Evolutionary conservation across 1,140 invertebrate species (phyloP), one percentile per base, ranked within the genome.

Genomic region (Drosophila kikkawai): DNA sequence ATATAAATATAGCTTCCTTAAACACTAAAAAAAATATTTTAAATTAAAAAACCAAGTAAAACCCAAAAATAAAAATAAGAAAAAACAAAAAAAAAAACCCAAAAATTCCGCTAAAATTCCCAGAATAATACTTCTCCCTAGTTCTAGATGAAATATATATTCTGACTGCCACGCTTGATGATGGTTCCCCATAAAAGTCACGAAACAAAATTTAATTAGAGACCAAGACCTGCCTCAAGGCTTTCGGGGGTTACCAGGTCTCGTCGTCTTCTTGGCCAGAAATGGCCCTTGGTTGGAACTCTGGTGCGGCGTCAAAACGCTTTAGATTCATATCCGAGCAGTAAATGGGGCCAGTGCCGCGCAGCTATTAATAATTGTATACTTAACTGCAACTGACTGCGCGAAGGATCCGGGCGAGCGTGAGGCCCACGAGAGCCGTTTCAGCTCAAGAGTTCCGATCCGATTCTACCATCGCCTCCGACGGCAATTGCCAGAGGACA

Each of bases 361-460:
- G 64, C 36, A 29, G 70, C 69, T 56, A 75, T 75, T 75, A 74
- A 75, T 74, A 75, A 74, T 55, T 75, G 58, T 75, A 42, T 74
- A 36, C 71, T 75, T 75, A 64, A 75, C 71, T 63, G 69, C 50
- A 75, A 47, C 57, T 56, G 36, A 45, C 45, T 36, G 42, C 36
- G 42, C 34, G 19, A 58, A 57, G 53, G 53, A 56, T 15, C 41
- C 13, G 36, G 32, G 44, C 61, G 55, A 32, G 60, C 29, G 42
- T 42, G 36, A 36, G 39, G 53, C 45, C 57, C 64, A 42, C 58
- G 64, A 70, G 85, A 87, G 80, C 79, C 83, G 83, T 73, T 82
- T 70, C 76, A 83, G 81, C 83, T 80, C 79, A 77, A 87, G 67
- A 83, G 59, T 73, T 83, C 80, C 76, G 84, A 87, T 87, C 41